Conservation (phyloP, 2,797 vertebrate species). For the Telmatherina bonti region DNA sequence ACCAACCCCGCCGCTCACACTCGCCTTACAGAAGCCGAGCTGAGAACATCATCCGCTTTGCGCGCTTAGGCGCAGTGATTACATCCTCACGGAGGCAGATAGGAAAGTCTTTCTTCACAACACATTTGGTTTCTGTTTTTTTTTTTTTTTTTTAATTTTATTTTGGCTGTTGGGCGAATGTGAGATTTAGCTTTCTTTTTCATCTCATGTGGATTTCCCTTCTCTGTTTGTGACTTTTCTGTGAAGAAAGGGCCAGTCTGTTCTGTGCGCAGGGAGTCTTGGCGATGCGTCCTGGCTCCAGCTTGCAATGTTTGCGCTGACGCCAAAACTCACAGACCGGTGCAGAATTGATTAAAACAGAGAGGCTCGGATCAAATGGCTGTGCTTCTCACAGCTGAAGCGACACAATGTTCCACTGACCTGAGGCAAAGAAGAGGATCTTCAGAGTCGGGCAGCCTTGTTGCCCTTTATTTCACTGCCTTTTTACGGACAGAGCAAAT, state of each 20-base stretch:
- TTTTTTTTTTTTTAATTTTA: constrained; percentile 16
- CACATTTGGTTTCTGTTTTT: constrained; percentile 26
- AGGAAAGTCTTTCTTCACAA: constrained; percentile 64
- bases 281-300: constrained; percentile 72
- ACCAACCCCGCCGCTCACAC: constrained; percentile 86
- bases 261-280: constrained; percentile 62
- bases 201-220: constrained; percentile 58
- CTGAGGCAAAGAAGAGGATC: constrained; percentile 70
- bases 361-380: constrained; percentile 84
- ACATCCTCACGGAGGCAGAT: constrained; percentile 57
- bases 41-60: constrained; percentile 85
- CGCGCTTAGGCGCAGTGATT: constrained; percentile 75
- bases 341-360: constrained; percentile 79
- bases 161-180: constrained; percentile 16
- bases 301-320: constrained; percentile 77
- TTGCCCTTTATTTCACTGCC: constrained; percentile 59
- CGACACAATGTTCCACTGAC: constrained; percentile 80
- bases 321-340: constrained; percentile 79
- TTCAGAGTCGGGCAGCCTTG: constrained; percentile 66
- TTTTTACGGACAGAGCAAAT: constrained; percentile 75
- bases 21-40: constrained; percentile 91
- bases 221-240: constrained; percentile 66
- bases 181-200: constrained; percentile 28
- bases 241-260: constrained; percentile 58
- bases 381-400: constrained; percentile 76